Base-by-base conservation (phyloP, 2,888 invertebrate species). In the Drosophila borborema region DNA sequence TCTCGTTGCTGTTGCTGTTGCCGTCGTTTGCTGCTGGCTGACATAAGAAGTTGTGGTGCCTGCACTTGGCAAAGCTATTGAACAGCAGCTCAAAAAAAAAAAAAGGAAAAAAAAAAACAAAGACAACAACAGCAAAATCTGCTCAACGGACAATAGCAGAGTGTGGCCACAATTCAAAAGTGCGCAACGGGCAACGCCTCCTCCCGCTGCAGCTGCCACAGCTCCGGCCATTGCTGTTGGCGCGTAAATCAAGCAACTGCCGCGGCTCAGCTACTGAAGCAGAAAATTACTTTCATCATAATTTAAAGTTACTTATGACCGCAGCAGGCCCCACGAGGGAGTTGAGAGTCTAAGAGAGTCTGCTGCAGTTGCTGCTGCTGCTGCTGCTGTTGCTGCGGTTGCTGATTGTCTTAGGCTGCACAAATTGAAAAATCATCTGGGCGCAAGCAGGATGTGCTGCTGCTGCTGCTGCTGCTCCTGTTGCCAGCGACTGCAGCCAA, bases 281-380 rank as follows among this genome's bases (percentile, higher is more conserved):
- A 90, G 90, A 91, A 91, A 91, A 91, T 91, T 91, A 91, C 91
- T 91, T 91, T 90, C 86, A 91, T 90, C 91, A 91, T 90, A 87
- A 91, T 85, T 90, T 88, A 85, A 82, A 88, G 83, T 87, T 86
- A 81, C 81, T 89, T 87, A 87, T 86, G 86, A 86, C 84, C 88
- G 64, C 74, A 74, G 77, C 62, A 64, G 66, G 63, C 41, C 49
- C 65, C 59, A 40, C 51, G 53, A 55, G 55, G 48, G 36, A 62
- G 60, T 54, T 49, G 53, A 55, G 41, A 74, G 51, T 51, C 38
- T 36, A n/a, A 55, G 54, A 53, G 55, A 56, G 68, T 48, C 71
- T 16, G 28, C 28, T 28, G 48, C 16, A 40, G 70, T 4, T 58
- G 64, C 3, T 54, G 65, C 14, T 64, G 63, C n/a, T 54, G 65